phyloP scores from a whole-genome alignment of 2,797 vertebrate species.

The Epinephelus awoara region DNA sequence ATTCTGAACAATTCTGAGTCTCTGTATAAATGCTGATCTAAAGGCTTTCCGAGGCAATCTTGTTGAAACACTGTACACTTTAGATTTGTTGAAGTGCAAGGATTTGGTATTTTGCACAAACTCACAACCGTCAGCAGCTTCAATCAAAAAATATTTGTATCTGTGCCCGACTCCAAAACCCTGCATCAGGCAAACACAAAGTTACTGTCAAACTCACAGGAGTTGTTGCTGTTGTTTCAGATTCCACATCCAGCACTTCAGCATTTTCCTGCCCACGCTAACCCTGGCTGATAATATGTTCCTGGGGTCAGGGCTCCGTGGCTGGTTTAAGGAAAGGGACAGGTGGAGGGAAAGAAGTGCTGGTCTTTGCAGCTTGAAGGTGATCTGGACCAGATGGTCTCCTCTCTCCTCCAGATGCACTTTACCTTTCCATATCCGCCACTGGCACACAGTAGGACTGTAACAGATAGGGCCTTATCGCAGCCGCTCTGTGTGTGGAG shows the following conservation, averaged over 20 bases:
- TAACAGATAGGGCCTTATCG: slow-evolving; percentile 72
- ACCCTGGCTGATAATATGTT: slow-evolving; percentile 30
- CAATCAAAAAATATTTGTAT: slow-evolving; percentile 30
- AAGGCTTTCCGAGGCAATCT: neutral
- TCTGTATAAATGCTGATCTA: neutral
- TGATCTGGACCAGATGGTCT: slow-evolving; percentile 75
- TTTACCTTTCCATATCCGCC: slow-evolving; percentile 58
- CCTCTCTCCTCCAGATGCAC: slow-evolving; percentile 69
- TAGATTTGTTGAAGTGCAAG: neutral
- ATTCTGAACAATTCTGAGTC: neutral
- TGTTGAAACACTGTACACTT: neutral
- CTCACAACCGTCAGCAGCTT: slow-evolving; percentile 33
- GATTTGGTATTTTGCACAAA: slow-evolving; percentile 7
- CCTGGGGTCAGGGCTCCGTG: slow-evolving; percentile 32
- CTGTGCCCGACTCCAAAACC: slow-evolving; percentile 16
- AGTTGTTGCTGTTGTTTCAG: slow-evolving; percentile 17
- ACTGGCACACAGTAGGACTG: slow-evolving; percentile 60
- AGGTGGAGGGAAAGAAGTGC: slow-evolving; percentile 27
- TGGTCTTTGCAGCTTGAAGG: slow-evolving; percentile 66
- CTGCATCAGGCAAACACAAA: neutral
- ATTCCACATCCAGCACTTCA: slow-evolving; percentile 27
- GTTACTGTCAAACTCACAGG: slow-evolving; percentile 1
- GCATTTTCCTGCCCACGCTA: slow-evolving; percentile 17
- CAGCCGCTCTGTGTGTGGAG: slow-evolving; percentile 40
- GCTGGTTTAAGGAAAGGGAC: slow-evolving; percentile 20